Conservation (phyloP, 2,113 vertebrate species). For the Myotis lucifugus region DNA sequence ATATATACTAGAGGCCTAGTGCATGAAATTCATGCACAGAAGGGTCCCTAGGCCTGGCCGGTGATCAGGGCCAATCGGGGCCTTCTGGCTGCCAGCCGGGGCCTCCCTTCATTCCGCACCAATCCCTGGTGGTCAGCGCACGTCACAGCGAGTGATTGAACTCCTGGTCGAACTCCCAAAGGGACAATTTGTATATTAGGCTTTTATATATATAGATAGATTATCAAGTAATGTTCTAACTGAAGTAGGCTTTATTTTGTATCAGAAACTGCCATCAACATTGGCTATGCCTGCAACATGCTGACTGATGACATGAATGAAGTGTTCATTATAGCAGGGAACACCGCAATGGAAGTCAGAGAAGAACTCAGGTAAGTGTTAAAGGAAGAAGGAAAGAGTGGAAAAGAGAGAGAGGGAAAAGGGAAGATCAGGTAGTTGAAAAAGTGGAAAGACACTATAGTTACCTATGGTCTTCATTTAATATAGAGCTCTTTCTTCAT, state of each 20-base stretch:
- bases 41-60: no score
- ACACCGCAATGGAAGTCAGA: constrained; percentile 84
- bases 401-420: background rate
- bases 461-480: background rate
- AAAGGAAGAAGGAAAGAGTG: background rate
- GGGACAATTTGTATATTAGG: no score
- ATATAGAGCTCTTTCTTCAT: background rate
- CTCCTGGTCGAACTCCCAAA: no score
- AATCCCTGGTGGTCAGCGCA: no score
- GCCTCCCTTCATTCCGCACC: no score
- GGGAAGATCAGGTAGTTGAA: background rate
- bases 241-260: constrained; percentile 43
- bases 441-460: background rate
- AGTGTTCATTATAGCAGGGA: constrained; percentile 87
- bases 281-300: constrained; percentile 90
- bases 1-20: no score
- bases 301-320: constrained; percentile 90
- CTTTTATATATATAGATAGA: no score
- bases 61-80: no score
- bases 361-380: constrained; percentile 86
- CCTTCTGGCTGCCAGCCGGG: no score
- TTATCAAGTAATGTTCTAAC: constrained; percentile 5
- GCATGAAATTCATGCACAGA: no score
- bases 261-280: constrained; percentile 91
- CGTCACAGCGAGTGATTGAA: no score